Conservation (phyloP, 2,797 vertebrate species). For the Syndactyla subalaris region DNA sequence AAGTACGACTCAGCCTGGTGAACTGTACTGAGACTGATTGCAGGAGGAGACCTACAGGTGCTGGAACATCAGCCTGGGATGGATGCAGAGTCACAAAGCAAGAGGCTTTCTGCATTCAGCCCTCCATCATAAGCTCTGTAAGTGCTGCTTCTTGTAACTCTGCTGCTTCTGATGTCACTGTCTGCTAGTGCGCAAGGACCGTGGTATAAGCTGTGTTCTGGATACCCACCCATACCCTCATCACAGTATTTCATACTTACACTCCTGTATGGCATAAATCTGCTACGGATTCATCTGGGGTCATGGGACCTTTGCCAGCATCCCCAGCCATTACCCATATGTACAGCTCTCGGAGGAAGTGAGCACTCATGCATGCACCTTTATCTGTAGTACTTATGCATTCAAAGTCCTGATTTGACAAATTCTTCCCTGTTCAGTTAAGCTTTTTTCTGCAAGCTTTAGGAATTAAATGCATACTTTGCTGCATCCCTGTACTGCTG, state of each 20-base stretch:
- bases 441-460: background rate
- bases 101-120: background rate
- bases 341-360: background rate
- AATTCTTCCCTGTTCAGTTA: background rate
- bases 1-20: background rate
- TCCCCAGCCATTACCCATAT: no score
- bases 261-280: background rate
- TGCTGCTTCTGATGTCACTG: background rate
- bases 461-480: background rate
- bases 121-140: background rate
- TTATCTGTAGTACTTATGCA: background rate
- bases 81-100: background rate
- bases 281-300: background rate
- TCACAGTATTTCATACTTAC: background rate
- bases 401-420: background rate
- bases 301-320: background rate
- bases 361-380: background rate
- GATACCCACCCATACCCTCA: no score
- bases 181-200: background rate
- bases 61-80: background rate
- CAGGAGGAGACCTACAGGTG: background rate
- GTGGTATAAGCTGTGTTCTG: background rate
- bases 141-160: background rate
- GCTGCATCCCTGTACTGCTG: background rate
- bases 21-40: constrained; percentile 18